These are phyloP conservation scores for Pseudoips prasinana DNA, from an alignment of 2,888 invertebrate species.

Conservation along the genomic window DNA sequence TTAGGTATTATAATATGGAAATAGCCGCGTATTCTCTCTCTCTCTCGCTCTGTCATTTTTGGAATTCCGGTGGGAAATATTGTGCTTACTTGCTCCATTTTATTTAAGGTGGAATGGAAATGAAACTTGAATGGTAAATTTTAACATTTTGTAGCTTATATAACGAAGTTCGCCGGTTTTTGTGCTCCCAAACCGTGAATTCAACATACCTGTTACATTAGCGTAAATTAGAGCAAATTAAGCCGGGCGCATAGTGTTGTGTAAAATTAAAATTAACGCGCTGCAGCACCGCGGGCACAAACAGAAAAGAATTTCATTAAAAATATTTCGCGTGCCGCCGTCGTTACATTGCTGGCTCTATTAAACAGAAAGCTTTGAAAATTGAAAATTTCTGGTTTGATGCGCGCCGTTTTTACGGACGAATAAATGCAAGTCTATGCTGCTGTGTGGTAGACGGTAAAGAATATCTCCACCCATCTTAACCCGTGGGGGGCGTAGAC, in stretches of 20 bases:
- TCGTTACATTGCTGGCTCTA: conserved; percentile 35
- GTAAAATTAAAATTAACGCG: conserved; percentile 42
- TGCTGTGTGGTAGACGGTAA: conserved; percentile 31
- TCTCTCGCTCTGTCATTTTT: too few species aligned
- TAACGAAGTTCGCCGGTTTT: conserved; percentile 22
- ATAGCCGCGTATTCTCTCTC: too few species aligned
- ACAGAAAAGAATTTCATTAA: conserved; percentile 51
- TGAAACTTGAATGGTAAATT: conserved; percentile 16
- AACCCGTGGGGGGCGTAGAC: too few species aligned
- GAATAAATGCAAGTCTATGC: conserved; percentile 39
- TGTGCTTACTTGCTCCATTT: too few species aligned
- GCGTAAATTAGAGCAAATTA: conserved; percentile 48
- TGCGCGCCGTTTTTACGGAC: conserved; percentile 33
- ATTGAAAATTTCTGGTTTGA: conserved; percentile 40
- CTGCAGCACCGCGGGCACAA: conserved; percentile 26
- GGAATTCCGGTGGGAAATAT: too few species aligned
- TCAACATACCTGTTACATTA: conserved; percentile 38
- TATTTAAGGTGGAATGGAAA: not conserved
- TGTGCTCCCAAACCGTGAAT: conserved; percentile 22
- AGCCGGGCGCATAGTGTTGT: conserved; percentile 33
- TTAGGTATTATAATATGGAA: too few species aligned
- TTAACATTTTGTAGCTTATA: conserved; percentile 8
- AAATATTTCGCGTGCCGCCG: conserved; percentile 43
- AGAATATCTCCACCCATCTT: not conserved
- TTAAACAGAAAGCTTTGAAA: conserved; percentile 42